These are phyloP conservation scores for Coregonus sp. DNA, from an alignment of 2,797 vertebrate genomes.

Conservation along the genomic window DNA sequence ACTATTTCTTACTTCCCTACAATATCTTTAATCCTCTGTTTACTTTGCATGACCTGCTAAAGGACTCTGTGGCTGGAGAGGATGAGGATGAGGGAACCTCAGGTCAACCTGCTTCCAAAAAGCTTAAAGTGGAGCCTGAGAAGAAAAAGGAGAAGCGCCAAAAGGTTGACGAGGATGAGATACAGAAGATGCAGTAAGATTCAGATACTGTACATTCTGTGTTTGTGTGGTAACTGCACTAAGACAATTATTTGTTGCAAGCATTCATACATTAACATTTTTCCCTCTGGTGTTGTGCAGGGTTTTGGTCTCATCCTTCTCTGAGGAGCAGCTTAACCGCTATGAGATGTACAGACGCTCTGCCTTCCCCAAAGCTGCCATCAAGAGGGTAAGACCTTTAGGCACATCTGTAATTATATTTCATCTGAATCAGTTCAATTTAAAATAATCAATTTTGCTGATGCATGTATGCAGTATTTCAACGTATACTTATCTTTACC, in stretches of 20 bases:
- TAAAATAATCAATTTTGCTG: background rate
- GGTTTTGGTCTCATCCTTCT: constrained; percentile 96
- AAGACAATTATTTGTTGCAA: background rate
- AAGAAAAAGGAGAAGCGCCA: constrained; percentile 94
- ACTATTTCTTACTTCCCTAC: background rate
- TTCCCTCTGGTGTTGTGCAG: constrained; percentile 62
- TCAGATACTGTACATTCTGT: background rate
- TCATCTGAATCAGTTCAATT: too few relatives aligned
- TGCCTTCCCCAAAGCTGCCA: constrained; percentile 96
- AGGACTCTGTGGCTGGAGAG: constrained; percentile 64
- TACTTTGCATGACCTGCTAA: constrained; percentile 3
- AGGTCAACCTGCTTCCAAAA: constrained; percentile 75
- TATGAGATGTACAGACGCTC: constrained; percentile 98
- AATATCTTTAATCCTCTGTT: background rate
- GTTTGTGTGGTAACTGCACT: background rate
- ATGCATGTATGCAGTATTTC: background rate
- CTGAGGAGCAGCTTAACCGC: constrained; percentile 96
- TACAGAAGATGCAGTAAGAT: constrained; percentile 99
- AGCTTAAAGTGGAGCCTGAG: constrained; percentile 88
- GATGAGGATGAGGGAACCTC: constrained; percentile 70
- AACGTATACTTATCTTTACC: background rate
- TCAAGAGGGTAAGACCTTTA: constrained; percentile 84
- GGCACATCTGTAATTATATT: background rate
- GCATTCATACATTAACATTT: background rate
- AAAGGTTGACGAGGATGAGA: constrained; percentile 98